Percentiles rank a stretch among this genome's conserved stretches.
phyloP scores from a whole-genome alignment of 2,888 invertebrate species.

The Rhyacophila evoluta region DNA sequence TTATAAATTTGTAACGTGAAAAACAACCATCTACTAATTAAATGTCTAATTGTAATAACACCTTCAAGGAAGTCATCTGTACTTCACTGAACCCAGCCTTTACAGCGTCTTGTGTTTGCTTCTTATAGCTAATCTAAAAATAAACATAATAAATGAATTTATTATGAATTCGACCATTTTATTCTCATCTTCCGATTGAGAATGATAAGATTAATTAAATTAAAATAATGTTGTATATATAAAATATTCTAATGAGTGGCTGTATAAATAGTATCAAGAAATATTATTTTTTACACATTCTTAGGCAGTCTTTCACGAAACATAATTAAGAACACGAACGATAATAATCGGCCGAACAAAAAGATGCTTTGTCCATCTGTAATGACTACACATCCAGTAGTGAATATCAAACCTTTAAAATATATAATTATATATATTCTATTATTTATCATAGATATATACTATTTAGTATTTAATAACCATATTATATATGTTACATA shows the following conservation, averaged over 20 bases:
- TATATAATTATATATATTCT: too few species aligned
- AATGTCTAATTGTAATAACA: too few species aligned
- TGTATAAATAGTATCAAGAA: neutral
- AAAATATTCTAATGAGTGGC: neutral
- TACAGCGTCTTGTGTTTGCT: too few species aligned
- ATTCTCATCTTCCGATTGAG: neutral
- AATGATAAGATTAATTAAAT: neutral
- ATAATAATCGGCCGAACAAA: neutral
- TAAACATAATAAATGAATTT: neutral
- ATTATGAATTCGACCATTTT: neutral
- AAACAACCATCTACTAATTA: too few species aligned
- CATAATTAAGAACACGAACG: conserved; percentile 14
- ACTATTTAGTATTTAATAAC: too few species aligned
- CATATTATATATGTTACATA: too few species aligned
- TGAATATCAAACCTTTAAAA: too few species aligned
- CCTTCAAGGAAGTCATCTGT: too few species aligned
- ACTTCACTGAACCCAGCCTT: too few species aligned
- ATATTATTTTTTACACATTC: neutral
- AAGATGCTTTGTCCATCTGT: conserved; percentile 3
- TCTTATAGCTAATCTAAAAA: too few species aligned
- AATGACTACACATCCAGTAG: neutral
- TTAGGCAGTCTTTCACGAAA: conserved; percentile 9
- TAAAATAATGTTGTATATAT: neutral
- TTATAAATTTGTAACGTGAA: too few species aligned
- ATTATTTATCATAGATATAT: too few species aligned